These are phyloP conservation scores for Sinocyclocheilus anshuiensis DNA, from an alignment of 2,113 vertebrate species.

Conservation along the genomic window DNA sequence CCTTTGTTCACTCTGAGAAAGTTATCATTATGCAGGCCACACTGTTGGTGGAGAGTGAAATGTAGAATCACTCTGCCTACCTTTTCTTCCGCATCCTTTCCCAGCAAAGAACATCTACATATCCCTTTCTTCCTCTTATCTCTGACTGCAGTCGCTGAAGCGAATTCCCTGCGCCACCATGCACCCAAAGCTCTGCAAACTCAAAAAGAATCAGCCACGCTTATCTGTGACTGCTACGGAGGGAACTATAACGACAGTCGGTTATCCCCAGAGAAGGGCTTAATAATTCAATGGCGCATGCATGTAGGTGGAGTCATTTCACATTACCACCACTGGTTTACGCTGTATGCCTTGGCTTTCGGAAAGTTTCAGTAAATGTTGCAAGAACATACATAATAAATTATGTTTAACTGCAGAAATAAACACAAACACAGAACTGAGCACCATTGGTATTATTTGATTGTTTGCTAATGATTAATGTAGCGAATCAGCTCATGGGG, in stretches of 20 bases:
- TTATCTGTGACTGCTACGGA: conserved; percentile 73
- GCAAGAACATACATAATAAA: not conserved
- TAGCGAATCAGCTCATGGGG: too few species aligned
- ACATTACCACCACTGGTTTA: conserved; percentile 67
- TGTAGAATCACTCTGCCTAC: conserved; percentile 50
- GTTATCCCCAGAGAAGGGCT: conserved; percentile 74
- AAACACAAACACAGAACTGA: not conserved
- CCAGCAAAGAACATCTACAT: conserved; percentile 75
- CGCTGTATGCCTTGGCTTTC: not conserved
- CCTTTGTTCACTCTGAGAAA: conserved; percentile 79
- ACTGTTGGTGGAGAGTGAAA: conserved; percentile 65
- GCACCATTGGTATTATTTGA: not conserved
- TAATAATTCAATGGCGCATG: conserved; percentile 77
- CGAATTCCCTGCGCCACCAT: conserved; percentile 64
- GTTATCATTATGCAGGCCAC: conserved; percentile 74
- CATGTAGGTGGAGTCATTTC: conserved; percentile 76
- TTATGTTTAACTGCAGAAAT: not conserved
- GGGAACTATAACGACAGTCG: conserved; percentile 75
- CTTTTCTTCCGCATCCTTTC: conserved; percentile 70
- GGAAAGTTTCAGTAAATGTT: not conserved
- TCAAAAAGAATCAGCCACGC: conserved; percentile 72
- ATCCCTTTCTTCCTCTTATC: conserved; percentile 75
- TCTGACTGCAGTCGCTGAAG: conserved; percentile 65
- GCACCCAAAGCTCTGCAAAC: conserved; percentile 64
- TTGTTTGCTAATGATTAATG: not conserved